These are phyloP conservation scores for Sycophila sp. DNA, from an alignment of 1,140 invertebrate species.

Conservation along the genomic window DNA sequence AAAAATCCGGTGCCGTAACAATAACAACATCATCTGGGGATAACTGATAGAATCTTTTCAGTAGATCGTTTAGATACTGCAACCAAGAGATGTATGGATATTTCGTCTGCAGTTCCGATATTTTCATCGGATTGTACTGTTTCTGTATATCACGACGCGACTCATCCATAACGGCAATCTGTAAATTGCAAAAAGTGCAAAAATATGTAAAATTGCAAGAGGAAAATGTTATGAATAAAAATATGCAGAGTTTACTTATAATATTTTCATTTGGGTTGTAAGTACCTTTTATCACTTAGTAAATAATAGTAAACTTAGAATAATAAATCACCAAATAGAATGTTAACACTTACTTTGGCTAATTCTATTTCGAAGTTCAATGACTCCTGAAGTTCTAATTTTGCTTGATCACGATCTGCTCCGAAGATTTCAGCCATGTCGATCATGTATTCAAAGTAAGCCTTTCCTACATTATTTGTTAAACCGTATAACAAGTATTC, in stretches of 20 bases:
- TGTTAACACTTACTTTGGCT: constrained; percentile 62
- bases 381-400: constrained; percentile 67
- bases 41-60: too few species aligned
- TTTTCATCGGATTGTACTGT: background rate
- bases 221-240: too few species aligned
- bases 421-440: constrained; percentile 57
- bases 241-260: too few species aligned
- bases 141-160: background rate
- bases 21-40: background rate
- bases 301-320: too few species aligned
- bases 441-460: background rate
- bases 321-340: too few species aligned
- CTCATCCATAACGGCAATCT: too few species aligned
- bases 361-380: constrained; percentile 72
- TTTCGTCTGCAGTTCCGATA: background rate
- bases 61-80: too few species aligned
- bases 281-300: too few species aligned
- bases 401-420: constrained; percentile 60
- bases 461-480: background rate
- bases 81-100: background rate
- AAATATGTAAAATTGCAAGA: too few species aligned
- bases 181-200: too few species aligned
- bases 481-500: background rate
- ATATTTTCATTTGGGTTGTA: background rate
- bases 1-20: background rate